These are phyloP conservation scores for Idris sp. DNA, from an alignment of 1,140 invertebrate genomes.

Conservation along the genomic window DNA sequence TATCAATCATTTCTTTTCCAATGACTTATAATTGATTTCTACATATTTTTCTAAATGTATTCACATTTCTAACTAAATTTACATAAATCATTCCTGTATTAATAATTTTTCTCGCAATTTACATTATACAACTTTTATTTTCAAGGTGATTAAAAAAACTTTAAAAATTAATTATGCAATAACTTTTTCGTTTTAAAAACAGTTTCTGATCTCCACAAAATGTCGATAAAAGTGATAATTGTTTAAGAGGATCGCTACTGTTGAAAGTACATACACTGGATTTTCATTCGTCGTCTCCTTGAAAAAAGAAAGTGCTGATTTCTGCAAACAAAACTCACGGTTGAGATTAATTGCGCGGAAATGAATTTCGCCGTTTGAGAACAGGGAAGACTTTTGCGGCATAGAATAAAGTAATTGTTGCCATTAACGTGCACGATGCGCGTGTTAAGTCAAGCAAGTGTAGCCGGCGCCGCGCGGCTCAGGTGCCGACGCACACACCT, in stretches of 20 bases:
- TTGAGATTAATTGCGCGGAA: slow-evolving; percentile 68
- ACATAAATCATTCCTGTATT: no score
- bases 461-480: slow-evolving; percentile 45
- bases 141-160: no score
- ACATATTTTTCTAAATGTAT: no score
- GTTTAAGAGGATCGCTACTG: not conserved
- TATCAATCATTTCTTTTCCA: slow-evolving; percentile 16
- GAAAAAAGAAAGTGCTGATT: slow-evolving; percentile 60
- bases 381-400: slow-evolving; percentile 67
- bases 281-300: slow-evolving; percentile 9
- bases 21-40: no score
- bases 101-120: no score
- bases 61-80: no score
- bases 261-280: slow-evolving; percentile 27
- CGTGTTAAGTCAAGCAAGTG: slow-evolving; percentile 53
- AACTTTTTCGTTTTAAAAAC: no score
- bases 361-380: slow-evolving; percentile 73
- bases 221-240: no score
- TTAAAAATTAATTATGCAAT: no score
- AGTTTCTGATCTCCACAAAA: no score
- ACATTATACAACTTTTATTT: no score
- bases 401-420: slow-evolving; percentile 78
- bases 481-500: slow-evolving; percentile 33
- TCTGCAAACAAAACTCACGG: slow-evolving; percentile 39
- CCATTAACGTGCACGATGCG: slow-evolving; percentile 68